Conservation (phyloP, 2,888 invertebrate genomes). For the Proisotoma minuta region DNA sequence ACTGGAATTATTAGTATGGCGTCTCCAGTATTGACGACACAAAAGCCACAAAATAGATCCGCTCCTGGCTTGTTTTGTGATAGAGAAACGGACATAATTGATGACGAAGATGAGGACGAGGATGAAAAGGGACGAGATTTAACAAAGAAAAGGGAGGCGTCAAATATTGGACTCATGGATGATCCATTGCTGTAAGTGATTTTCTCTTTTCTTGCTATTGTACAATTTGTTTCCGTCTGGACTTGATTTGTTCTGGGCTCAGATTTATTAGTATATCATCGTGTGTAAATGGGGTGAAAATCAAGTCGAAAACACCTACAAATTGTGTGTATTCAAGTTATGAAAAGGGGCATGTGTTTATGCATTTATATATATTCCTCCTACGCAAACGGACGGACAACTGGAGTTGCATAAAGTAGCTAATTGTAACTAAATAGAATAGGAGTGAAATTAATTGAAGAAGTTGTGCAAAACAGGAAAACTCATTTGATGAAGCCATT, state of each 20-base stretch:
- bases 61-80: slow-evolving; percentile 3
- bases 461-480: too few relatives aligned
- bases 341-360: not conserved
- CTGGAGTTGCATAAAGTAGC: too few relatives aligned
- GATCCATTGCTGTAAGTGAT: slow-evolving; percentile 6
- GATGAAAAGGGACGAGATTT: not conserved
- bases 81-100: slow-evolving; percentile 9
- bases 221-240: not conserved
- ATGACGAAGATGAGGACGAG: not conserved
- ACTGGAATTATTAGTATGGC: not conserved
- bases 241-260: not conserved
- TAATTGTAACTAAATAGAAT: too few relatives aligned
- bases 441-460: too few relatives aligned
- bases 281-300: too few relatives aligned
- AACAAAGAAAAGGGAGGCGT: not conserved
- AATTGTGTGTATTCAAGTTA: not conserved
- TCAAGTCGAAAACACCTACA: not conserved
- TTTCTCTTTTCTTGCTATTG: not conserved
- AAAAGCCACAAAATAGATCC: not conserved
- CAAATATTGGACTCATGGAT: not conserved
- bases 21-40: not conserved
- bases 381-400: too few relatives aligned
- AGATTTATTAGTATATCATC: too few relatives aligned
- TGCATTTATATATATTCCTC: too few relatives aligned
- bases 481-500: too few relatives aligned